These are phyloP conservation scores for Etheostoma cragini DNA, from an alignment of 2,113 vertebrate genomes.

Conservation along the genomic window DNA sequence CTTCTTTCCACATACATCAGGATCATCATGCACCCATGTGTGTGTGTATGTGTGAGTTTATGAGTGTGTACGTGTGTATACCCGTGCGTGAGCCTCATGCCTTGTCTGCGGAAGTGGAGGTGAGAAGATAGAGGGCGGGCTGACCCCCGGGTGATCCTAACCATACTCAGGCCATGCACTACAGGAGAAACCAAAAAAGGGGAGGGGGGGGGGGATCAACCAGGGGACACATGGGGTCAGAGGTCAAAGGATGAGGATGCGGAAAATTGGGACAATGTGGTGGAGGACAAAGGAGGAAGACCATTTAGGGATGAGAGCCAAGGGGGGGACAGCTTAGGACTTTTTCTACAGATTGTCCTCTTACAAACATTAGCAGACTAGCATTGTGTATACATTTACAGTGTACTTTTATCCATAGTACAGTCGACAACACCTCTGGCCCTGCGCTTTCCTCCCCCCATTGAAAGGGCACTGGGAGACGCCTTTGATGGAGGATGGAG, in stretches of 20 bases:
- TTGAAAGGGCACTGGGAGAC: constrained; percentile 46
- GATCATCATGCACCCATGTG: constrained; percentile 76
- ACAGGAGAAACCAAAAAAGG: constrained; percentile 80
- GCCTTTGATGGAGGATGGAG: constrained; percentile 58
- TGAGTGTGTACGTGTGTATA: constrained; percentile 60
- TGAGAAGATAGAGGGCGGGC: constrained; percentile 42
- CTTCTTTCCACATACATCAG: constrained; percentile 66
- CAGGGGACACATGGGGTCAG: constrained; percentile 40
- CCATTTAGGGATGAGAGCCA: neutral
- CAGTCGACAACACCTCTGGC: constrained; percentile 62
- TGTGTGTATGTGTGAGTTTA: constrained; percentile 11
- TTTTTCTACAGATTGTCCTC: constrained; percentile 78
- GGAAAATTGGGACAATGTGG: constrained; percentile 49
- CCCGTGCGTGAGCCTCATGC: constrained; percentile 77
- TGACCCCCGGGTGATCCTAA: constrained; percentile 85
- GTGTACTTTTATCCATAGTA: constrained; percentile 68
- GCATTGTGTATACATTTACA: constrained; percentile 73
- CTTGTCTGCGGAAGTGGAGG: constrained; percentile 68
- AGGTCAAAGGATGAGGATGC: constrained; percentile 48
- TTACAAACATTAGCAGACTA: constrained; percentile 77
- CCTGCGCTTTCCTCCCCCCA: constrained; percentile 53
- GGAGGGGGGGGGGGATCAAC: constrained; percentile 61
- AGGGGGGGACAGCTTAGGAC: constrained; percentile 63
- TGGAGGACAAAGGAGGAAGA: constrained; percentile 50
- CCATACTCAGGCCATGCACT: constrained; percentile 96